A percentile compares a stretch with the other conserved stretches of the same genome.
These are phyloP conservation scores for Esox niger DNA, from an alignment of 2,113 vertebrate genomes.

Conservation along the genomic window DNA sequence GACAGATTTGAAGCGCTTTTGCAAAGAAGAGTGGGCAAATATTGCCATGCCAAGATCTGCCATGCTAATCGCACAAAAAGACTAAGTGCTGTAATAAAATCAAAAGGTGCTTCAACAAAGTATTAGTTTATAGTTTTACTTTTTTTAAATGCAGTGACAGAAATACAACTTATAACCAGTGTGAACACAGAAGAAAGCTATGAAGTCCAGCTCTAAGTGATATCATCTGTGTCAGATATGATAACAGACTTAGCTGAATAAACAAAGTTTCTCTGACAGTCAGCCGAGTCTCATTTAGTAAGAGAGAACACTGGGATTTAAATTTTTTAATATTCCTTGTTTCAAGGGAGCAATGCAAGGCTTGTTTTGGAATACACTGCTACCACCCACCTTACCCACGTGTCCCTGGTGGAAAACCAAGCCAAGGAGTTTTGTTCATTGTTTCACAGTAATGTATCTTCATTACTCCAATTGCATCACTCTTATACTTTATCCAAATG, in stretches of 20 bases:
- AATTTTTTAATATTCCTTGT: constrained; percentile 17
- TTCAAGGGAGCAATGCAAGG: constrained; percentile 51
- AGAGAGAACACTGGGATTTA: neutral
- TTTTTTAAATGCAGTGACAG: neutral
- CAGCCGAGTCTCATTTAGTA: neutral
- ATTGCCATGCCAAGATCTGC: too few relatives aligned
- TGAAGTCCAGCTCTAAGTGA: neutral
- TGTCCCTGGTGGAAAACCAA: constrained; percentile 53
- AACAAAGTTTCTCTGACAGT: neutral
- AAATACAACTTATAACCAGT: neutral
- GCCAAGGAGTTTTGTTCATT: constrained; percentile 63
- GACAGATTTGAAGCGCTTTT: too few relatives aligned
- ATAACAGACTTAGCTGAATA: neutral
- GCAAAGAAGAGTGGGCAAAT: too few relatives aligned
- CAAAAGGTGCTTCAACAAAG: too few relatives aligned
- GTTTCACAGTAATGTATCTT: constrained; percentile 66
- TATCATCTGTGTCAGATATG: neutral
- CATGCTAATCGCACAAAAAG: too few relatives aligned
- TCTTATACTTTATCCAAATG: constrained; percentile 64
- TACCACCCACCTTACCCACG: constrained; percentile 45
- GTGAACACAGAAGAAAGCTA: neutral
- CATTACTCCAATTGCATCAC: constrained; percentile 68
- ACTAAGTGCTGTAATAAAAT: too few relatives aligned
- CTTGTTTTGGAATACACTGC: constrained; percentile 29
- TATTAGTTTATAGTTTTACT: too few relatives aligned